Base-by-base conservation (phyloP, 2,888 invertebrate species). In the Blomia tropicalis region DNA sequence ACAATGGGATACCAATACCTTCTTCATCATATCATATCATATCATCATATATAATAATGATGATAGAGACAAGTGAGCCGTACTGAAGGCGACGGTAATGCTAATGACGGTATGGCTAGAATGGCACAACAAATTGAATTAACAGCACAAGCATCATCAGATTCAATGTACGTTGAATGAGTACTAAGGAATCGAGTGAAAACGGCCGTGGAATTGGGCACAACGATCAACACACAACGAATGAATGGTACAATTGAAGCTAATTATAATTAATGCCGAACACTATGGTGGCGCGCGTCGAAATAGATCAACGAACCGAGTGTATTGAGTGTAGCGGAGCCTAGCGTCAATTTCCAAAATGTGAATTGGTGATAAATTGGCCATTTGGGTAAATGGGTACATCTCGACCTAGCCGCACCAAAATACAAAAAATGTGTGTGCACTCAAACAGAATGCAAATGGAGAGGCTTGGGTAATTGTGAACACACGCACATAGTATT, bases 251-350 rank as follows among this genome's bases (percentile, higher is more conserved):
- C 17, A 36, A 36, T 36, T 17, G 36, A 36, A 36, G 36, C 51
- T 47, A 47, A 47, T 47, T 47, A 47, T 11, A 47, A 47, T 47
- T 47, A 47, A 47, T 47, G 51, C 51, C 7, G n/a, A 11, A 7
- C 51, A 47, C n/a, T 17, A 41, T n/a, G 41, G 41, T 14, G n/a
- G 14, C n/a, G 51, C 51, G 11, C 22, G 36, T 36, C 36, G 7
- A n/a, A 22, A 47, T 47, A 47, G 51, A 47, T 47, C 51, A 47
- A 11, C 22, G 11, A 47, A 7, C 17, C 36, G n/a, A n/a, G n/a
- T n/a, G n/a, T n/a, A n/a, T n/a, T n/a, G n/a, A n/a, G n/a, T n/a
- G n/a, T n/a, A n/a, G n/a, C n/a, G n/a, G n/a, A n/a, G n/a, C n/a
- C n/a, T n/a, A n/a, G n/a, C n/a, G n/a, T n/a, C n/a, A n/a, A n/a